A percentile compares a stretch with the other conserved stretches of the same genome.
Conservation (phyloP, 2,113 vertebrate genomes). For the Archilochus colubris region DNA sequence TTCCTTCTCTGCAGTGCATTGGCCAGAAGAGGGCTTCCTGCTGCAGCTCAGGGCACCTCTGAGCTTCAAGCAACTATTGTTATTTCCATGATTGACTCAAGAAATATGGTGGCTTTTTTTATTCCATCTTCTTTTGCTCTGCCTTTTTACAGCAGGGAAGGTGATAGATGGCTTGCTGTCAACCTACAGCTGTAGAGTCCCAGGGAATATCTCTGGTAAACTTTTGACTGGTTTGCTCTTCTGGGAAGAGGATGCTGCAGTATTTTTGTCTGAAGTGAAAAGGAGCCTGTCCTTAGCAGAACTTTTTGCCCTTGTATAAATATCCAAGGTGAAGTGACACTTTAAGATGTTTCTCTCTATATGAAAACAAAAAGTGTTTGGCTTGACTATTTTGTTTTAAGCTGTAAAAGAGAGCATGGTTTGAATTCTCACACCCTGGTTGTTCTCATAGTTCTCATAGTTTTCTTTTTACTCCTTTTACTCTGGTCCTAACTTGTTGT, state of each 20-base stretch:
- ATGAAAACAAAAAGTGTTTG: background rate
- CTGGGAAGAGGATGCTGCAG: background rate
- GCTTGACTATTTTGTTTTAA: background rate
- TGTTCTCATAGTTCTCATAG: background rate
- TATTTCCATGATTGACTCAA: fast-evolving
- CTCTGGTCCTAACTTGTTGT: background rate
- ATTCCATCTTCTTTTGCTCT: background rate
- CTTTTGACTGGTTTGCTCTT: background rate
- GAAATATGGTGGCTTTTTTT: background rate
- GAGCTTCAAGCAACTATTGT: background rate
- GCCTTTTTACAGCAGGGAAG: background rate
- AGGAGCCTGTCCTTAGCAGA: background rate
- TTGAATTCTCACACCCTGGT: background rate
- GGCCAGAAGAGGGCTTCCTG: background rate
- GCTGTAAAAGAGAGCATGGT: background rate
- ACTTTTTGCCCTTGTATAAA: background rate
- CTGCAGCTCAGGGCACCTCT: background rate
- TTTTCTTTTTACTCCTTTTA: fast-evolving
- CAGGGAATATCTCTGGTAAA: background rate
- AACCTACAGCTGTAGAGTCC: background rate
- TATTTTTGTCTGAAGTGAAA: background rate
- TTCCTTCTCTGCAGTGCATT: background rate
- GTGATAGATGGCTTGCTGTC: background rate
- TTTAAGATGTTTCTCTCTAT: background rate
- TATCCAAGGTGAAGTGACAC: background rate